Evolutionary conservation across 2,113 vertebrate species (phyloP).

Genomic region (Stictonetta naevosa): DNA sequence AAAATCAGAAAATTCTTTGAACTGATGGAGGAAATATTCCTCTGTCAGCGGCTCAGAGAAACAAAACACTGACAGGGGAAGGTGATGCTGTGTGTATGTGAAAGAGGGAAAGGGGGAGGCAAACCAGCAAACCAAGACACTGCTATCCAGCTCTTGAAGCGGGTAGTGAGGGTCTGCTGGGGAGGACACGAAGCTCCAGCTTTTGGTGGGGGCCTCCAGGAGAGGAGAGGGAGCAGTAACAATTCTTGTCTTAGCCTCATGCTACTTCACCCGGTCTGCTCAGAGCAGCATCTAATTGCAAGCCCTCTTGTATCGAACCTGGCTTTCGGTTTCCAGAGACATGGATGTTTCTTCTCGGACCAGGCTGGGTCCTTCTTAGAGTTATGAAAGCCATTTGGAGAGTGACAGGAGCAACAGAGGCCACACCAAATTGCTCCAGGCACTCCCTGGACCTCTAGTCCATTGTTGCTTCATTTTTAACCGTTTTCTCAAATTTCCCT

Average conservation of each 20-base stretch:
- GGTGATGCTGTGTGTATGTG: fast-evolving
- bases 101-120: neutral
- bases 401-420: neutral
- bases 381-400: fast-evolving
- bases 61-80: fast-evolving
- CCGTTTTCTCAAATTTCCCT: neutral
- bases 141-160: neutral
- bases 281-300: fast-evolving
- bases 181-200: neutral
- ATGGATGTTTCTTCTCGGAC: fast-evolving
- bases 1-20: neutral
- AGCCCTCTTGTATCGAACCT: neutral
- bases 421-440: neutral
- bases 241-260: neutral
- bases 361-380: too few relatives aligned
- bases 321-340: neutral
- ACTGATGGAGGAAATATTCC: neutral
- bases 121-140: fast-evolving
- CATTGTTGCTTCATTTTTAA: neutral
- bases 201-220: neutral
- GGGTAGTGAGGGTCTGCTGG: fast-evolving
- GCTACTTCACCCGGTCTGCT: neutral
- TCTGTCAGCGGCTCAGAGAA: neutral
- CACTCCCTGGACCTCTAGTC: neutral
- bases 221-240: neutral